phyloP scores from a whole-genome alignment of 2,113 vertebrate genomes.

The Paramisgurnus dabryanus region DNA sequence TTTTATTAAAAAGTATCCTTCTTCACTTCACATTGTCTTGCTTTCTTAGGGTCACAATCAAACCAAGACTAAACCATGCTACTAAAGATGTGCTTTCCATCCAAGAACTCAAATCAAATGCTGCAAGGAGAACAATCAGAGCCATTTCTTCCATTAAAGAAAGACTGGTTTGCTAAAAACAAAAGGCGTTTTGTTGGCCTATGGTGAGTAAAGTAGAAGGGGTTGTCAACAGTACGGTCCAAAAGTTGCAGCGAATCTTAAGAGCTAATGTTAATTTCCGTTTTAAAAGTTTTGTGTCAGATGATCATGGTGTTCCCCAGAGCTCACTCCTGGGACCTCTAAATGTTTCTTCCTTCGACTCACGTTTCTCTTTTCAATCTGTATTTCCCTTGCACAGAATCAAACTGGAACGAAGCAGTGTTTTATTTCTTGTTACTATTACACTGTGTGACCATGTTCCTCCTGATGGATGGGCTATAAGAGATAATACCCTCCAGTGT shows the following conservation, averaged over 20 bases:
- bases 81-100: background rate
- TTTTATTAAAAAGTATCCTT: too few species aligned
- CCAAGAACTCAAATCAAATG: background rate
- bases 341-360: background rate
- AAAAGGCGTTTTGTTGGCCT: background rate
- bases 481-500: constrained; percentile 41
- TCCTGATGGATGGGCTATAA: constrained; percentile 11
- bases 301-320: background rate
- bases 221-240: background rate
- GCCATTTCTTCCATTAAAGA: background rate
- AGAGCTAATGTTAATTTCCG: background rate
- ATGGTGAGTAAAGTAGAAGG: background rate
- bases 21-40: too few species aligned
- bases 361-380: background rate
- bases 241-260: background rate
- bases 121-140: background rate
- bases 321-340: background rate
- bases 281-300: background rate
- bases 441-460: constrained; percentile 7
- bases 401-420: background rate
- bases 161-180: background rate
- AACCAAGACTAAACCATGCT: background rate
- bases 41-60: background rate
- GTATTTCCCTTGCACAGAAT: background rate
- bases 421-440: background rate